Base-by-base conservation (phyloP, 1,140 invertebrate genomes). In the Latrodectus geometricus region DNA sequence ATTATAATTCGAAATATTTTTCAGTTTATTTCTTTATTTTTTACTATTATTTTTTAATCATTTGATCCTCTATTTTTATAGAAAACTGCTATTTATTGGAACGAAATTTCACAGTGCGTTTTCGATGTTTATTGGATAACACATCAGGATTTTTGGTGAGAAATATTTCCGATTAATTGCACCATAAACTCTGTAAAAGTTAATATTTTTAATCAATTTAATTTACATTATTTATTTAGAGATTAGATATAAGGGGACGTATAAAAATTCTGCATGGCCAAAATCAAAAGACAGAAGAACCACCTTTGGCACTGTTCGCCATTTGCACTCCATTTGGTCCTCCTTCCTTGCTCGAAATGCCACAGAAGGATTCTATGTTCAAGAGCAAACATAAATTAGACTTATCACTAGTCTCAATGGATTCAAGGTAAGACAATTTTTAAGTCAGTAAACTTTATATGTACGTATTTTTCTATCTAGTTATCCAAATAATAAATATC, bases 361-460 rank as follows among this genome's bases (percentile, higher is more conserved):
- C 90, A 15, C 90, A 91, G 65, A 91, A 93, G 86, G 88, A 99
- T 92, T 96, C 98, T 78, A 98, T 98, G 95, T 99, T 99, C 92
- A 99, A 99, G 92, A 98, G 97, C 90, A 99, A 99, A 93, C 98
- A 99, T 92, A 98, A 98, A 91, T 93, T 99, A 81, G 97, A 99
- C 92, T 93, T 99, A 50, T 95, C 96, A 74, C 93, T 99, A 66
- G 95, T 99, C 75, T 98, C 97, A 2, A 98, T 99, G 96, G 98
- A 99, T 92, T 12, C 76, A 23, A 86, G 88, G 88, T 88, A 73
- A 68, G 15, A 5, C 70, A 9, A 4, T 21, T 21, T 35, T 35
- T 35, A 3, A 35, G 35, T 35, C 35, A 35, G 35, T 35, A 35
- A 35, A 3, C 5, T 35, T 3, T 35, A 5, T 35, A 35, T 35